phyloP scores from a whole-genome alignment of 1,140 invertebrate genomes.

The Zaprionus ghesquierei region DNA sequence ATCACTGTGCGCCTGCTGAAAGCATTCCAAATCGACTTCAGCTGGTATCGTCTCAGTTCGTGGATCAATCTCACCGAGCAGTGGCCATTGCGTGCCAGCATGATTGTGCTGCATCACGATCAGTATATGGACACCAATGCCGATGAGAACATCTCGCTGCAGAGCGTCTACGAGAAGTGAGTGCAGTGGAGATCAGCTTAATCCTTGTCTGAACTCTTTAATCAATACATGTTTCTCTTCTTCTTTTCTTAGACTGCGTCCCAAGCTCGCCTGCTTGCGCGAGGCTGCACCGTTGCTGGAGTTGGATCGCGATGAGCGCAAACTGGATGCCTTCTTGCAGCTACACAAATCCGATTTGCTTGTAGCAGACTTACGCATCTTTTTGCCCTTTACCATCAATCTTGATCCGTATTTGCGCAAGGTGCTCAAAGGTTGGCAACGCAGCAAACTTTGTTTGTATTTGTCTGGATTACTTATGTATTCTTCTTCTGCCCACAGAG shows the following conservation, averaged over 20 bases:
- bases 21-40: conserved; percentile 99
- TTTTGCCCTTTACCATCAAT: conserved; percentile 98
- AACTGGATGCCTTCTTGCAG: conserved; percentile 95
- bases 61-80: conserved; percentile 99
- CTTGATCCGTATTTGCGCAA: conserved; percentile 98
- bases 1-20: conserved; percentile 97
- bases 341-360: conserved; percentile 92
- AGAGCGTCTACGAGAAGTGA: conserved; percentile 96
- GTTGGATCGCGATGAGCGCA: conserved; percentile 96
- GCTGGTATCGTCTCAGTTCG: conserved; percentile 97
- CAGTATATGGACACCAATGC: conserved; percentile 92
- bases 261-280: conserved; percentile 91
- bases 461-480: neutral
- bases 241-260: conserved; percentile 86
- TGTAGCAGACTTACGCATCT: conserved; percentile 95
- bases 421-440: conserved; percentile 91
- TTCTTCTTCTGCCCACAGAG: conserved; percentile 82
- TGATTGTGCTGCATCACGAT: conserved; percentile 98
- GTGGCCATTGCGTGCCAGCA: conserved; percentile 98
- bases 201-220: neutral
- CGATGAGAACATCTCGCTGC: conserved; percentile 93
- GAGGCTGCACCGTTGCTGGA: conserved; percentile 95
- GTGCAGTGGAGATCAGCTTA: conserved; percentile 45
- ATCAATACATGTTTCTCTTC: neutral
- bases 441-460: accelerated